Evolutionary conservation across 2,797 vertebrate genomes (phyloP).

Genomic region (Danio kyathit): DNA sequence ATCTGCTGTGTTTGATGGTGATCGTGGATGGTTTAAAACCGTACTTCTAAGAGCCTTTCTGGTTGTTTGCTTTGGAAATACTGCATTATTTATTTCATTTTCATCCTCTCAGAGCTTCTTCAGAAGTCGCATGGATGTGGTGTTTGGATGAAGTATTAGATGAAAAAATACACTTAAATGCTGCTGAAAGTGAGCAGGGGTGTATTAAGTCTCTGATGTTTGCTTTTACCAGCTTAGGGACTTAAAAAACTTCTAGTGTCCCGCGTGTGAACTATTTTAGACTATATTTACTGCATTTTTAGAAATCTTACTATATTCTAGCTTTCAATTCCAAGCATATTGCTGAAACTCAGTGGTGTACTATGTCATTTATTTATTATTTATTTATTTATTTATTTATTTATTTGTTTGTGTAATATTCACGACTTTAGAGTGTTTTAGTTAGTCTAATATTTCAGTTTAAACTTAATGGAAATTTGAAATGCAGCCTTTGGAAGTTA

Average conservation of each 20-base stretch:
- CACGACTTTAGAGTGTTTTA: too few relatives aligned
- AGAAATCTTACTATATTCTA: background rate
- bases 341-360: too few relatives aligned
- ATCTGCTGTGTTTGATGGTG: background rate
- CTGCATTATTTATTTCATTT: background rate
- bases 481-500: too few relatives aligned
- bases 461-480: too few relatives aligned
- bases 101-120: background rate
- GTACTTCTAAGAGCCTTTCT: background rate
- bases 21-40: background rate
- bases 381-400: too few relatives aligned
- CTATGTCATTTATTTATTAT: too few relatives aligned
- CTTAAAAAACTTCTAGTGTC: background rate
- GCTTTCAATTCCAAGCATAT: background rate
- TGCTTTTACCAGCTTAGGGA: background rate
- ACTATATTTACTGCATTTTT: background rate
- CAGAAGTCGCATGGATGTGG: background rate
- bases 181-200: background rate
- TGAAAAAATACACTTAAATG: background rate
- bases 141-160: background rate
- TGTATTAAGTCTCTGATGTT: background rate
- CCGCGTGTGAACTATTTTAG: background rate
- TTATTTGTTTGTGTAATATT: too few relatives aligned
- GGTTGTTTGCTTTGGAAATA: background rate
- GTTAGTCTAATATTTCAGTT: too few relatives aligned